These are phyloP conservation scores for Pollenia griseotomentosa DNA, from an alignment of 2,888 invertebrate genomes.

Conservation along the genomic window DNA sequence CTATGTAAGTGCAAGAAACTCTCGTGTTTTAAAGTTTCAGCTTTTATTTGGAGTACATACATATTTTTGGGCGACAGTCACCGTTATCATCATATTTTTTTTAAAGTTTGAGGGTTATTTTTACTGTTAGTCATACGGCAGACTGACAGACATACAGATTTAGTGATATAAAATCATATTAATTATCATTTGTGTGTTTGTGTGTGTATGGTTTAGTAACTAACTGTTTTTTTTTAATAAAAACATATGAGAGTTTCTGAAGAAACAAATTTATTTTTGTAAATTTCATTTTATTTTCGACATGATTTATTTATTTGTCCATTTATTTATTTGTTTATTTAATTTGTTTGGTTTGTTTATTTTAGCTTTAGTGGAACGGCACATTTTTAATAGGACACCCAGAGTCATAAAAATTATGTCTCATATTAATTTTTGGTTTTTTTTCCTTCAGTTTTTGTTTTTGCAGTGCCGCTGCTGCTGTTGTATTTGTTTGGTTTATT, in stretches of 20 bases:
- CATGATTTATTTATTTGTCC: conserved; percentile 62
- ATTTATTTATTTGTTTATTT: conserved; percentile 17
- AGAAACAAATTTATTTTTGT: conserved; percentile 40
- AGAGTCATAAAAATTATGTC: conserved; percentile 60
- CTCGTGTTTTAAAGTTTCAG: conserved; percentile 13
- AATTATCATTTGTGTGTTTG: background rate
- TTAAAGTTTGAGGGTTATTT: conserved; percentile 9
- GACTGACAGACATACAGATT: background rate
- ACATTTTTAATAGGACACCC: conserved; percentile 69
- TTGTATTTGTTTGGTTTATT: conserved; percentile 43
- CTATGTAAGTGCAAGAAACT: conserved; percentile 28
- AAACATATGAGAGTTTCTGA: conserved; percentile 24
- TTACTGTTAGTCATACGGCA: conserved; percentile 18
- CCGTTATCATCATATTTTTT: conserved; percentile 7
- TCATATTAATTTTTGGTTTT: conserved; percentile 35
- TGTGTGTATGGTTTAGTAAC: background rate
- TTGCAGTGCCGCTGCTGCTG: background rate
- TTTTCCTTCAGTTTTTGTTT: background rate
- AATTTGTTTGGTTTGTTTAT: conserved; percentile 29
- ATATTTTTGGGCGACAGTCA: conserved; percentile 47
- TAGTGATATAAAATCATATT: background rate
- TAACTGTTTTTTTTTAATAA: background rate
- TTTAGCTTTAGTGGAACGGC: conserved; percentile 37
- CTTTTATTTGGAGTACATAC: background rate
- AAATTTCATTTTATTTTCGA: conserved; percentile 25